Base-by-base conservation (phyloP, 1,140 invertebrate genomes). In the Meloidogyne exigua region DNA sequence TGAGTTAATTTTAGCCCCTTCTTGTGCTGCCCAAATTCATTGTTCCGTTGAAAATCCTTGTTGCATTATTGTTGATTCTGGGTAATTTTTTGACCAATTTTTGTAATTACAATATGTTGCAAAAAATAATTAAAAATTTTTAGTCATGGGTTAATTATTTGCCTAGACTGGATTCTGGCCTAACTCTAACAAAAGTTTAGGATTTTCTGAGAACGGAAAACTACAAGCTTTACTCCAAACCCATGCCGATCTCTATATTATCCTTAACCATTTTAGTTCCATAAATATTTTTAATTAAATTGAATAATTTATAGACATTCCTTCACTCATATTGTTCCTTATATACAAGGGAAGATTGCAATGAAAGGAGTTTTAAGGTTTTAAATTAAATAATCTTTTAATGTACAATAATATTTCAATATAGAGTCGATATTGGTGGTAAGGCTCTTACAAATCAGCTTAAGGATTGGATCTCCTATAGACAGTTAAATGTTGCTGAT, bases 401-500 rank as follows among this genome's bases (percentile, higher is more conserved):
- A 9, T 32, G 28, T 26, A 9, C 21, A n/a, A 1, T 5, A 42
- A 10, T 21, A 23, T 65, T 28, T 74, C 2, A 26, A 25, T 88
- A 67, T 79, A 91, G 96, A 80, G 92, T 99, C 75, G 93, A 98
- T 89, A 91, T 99, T 77, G 97, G 96, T 12, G 96, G 97, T 0
- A 99, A 99, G 90, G 90, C 95, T 7, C 88, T 99, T 67, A 99
- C 97, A 0, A 99, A 99, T 90, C 94, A 99, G 89, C 89, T 99
- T 44, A 99, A 99, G 88, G 96, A 99, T 88, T 92, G 98, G 12
- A 92, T 98, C 77, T 98, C 96, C 0, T 98, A 97, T 87, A 90
- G 95, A 49, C 95, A 99, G 84, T 89, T 99, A 21, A 94, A 99
- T 90, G 95, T 99, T 0, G 95, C 98, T 93, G 96, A 99, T 88